Percentiles rank a stretch among this genome's conserved stretches.
Conservation (phyloP, 2,888 invertebrate species). For the Ashinkailepas kermadecensis region DNA sequence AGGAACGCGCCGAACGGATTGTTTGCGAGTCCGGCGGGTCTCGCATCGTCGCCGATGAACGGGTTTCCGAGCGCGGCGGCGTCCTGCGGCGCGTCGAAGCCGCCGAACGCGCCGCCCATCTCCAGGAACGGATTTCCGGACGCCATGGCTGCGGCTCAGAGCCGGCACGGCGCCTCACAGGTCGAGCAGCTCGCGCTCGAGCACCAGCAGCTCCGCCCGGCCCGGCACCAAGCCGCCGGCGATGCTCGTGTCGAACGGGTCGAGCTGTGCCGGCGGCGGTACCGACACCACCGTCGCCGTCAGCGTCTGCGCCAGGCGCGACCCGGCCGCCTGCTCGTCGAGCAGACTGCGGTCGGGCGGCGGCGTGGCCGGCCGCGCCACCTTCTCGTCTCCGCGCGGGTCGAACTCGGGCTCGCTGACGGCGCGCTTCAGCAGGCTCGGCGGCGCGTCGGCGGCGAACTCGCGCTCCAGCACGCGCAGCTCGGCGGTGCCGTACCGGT, state of each 20-base stretch:
- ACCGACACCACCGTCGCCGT: not conserved
- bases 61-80: slow-evolving; percentile 28
- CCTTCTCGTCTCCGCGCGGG: slow-evolving; percentile 31
- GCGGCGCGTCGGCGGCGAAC: slow-evolving; percentile 42
- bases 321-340: not conserved
- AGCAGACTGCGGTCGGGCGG: not conserved
- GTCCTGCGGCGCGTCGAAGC: slow-evolving; percentile 20
- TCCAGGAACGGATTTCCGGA: slow-evolving; percentile 53
- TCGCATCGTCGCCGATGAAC: slow-evolving; percentile 27
- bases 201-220: slow-evolving; percentile 51
- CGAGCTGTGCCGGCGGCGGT: slow-evolving; percentile 37
- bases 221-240: slow-evolving; percentile 46
- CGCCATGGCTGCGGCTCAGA: not conserved
- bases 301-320: not conserved
- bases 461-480: slow-evolving; percentile 53
- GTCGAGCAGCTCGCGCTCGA: slow-evolving; percentile 48
- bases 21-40: slow-evolving; percentile 24
- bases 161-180: not conserved
- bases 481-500: slow-evolving; percentile 43
- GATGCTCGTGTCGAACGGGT: slow-evolving; percentile 61
- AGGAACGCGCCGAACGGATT: slow-evolving; percentile 26
- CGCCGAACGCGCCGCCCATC: slow-evolving; percentile 34
- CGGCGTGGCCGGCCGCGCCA: not conserved
- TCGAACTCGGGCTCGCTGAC: slow-evolving; percentile 39
- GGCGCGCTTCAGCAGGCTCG: slow-evolving; percentile 32